A percentile compares a stretch with the other conserved stretches of the same genome.
Conservation (phyloP, 2,797 vertebrate species). For the Coregonus ussuriensis region DNA sequence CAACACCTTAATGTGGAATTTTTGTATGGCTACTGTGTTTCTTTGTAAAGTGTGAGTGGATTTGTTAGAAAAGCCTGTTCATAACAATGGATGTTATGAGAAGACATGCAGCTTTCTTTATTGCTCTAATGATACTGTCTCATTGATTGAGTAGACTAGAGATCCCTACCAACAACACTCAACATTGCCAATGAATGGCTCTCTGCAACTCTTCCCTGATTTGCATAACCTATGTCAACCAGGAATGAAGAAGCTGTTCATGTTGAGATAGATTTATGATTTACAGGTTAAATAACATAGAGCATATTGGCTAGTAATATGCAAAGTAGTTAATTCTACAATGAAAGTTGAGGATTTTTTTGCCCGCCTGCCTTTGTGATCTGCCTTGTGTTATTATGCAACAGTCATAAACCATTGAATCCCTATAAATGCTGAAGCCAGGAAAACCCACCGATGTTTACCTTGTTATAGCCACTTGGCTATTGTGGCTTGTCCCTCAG, state of each 20-base stretch:
- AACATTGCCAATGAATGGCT: not conserved
- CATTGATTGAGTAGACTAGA: not conserved
- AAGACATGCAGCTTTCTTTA: not conserved
- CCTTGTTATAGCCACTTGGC: not conserved
- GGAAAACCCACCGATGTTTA: not conserved
- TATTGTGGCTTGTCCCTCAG: not conserved
- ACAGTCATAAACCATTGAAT: not conserved
- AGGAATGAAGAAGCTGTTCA: not conserved
- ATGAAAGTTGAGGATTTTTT: not conserved
- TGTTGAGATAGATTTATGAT: not conserved
- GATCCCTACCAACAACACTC: not conserved
- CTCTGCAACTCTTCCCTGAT: not conserved
- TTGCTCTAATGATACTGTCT: not conserved
- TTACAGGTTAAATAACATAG: no score
- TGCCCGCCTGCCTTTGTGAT: not conserved
- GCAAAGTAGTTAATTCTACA: not conserved
- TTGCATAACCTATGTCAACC: not conserved
- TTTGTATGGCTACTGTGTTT: not conserved
- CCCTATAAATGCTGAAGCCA: no score
- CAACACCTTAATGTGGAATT: slow-evolving; percentile 14
- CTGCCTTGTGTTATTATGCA: not conserved
- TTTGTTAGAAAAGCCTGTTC: not conserved
- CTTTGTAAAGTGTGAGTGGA: not conserved
- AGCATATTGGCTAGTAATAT: not conserved
- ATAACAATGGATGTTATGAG: not conserved